A percentile compares a stretch with the other conserved stretches of the same genome.
These are phyloP conservation scores for Macaca nemestrina DNA, from an alignment of 2,113 vertebrate species.

Conservation along the genomic window DNA sequence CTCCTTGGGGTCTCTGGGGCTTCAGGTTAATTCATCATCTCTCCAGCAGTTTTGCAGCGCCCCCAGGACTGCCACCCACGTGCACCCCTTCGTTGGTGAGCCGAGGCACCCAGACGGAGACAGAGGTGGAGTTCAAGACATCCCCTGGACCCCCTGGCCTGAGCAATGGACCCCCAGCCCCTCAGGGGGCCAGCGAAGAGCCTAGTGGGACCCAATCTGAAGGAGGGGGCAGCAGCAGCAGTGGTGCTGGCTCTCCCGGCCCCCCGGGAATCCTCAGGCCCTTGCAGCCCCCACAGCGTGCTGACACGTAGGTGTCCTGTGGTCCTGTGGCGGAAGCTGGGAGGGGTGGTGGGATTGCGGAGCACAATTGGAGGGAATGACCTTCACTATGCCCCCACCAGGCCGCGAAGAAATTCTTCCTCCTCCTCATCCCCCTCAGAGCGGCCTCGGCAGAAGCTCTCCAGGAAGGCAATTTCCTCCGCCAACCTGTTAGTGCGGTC, in stretches of 20 bases:
- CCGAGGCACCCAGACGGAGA: conserved; percentile 78
- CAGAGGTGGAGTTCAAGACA: background rate
- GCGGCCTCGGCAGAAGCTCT: conserved; percentile 87
- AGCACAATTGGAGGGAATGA: accelerated
- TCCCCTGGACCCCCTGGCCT: conserved; percentile 31
- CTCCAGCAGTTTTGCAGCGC: background rate
- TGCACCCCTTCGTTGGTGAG: conserved; percentile 73
- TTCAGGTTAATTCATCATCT: background rate
- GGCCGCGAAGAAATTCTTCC: conserved; percentile 88
- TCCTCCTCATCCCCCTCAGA: conserved; percentile 85
- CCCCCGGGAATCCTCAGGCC: conserved; percentile 64
- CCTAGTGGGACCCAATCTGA: conserved; percentile 67
- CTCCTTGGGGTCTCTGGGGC: background rate
- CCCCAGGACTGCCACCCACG: conserved; percentile 49
- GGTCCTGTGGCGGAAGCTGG: background rate
- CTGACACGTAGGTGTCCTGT: conserved; percentile 59
- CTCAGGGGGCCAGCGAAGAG: conserved; percentile 49
- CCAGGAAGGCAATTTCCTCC: conserved; percentile 90
- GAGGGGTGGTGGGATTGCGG: background rate
- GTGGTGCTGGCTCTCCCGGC: conserved; percentile 62
- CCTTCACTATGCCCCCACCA: conserved; percentile 58
- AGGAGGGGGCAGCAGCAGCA: conserved; percentile 76
- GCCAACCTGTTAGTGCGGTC: conserved; percentile 89
- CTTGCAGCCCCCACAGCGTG: conserved; percentile 4
- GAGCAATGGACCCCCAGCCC: conserved; percentile 71